Conservation (phyloP, 23 tunicate genomes). For the Clavelina lepadiformis region DNA sequence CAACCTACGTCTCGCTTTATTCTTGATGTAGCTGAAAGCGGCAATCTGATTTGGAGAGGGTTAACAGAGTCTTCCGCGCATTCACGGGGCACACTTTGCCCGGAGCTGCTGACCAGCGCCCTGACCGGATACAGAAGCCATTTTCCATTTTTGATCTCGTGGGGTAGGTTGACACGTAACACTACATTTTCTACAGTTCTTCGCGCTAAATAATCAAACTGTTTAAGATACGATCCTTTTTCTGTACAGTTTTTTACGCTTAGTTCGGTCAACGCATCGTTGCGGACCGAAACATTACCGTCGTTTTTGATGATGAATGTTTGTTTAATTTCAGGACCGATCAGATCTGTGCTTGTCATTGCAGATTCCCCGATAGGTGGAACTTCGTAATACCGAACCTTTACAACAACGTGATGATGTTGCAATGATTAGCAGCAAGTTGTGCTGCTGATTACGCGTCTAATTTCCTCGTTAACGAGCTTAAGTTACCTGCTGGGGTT, state of each 20-base stretch:
- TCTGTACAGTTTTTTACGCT: not conserved
- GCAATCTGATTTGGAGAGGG: slow-evolving; percentile 1
- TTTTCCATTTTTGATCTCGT: slow-evolving; percentile 76
- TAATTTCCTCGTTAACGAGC: not conserved
- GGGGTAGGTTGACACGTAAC: slow-evolving; percentile 46
- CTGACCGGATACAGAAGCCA: slow-evolving; percentile 77
- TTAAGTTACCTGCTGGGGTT: slow-evolving; percentile 53
- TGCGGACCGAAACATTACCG: slow-evolving; percentile 23
- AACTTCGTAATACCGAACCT: slow-evolving; percentile 69
- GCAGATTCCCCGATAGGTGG: slow-evolving; percentile 74
- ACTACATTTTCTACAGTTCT: slow-evolving; percentile 21
- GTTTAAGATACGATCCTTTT: not conserved
- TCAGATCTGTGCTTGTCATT: slow-evolving; percentile 31
- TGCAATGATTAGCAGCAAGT: no score
- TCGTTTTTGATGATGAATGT: slow-evolving; percentile 52
- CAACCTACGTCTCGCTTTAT: slow-evolving; percentile 10
- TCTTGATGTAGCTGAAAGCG: slow-evolving; percentile 9
- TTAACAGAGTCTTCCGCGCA: slow-evolving; percentile 27
- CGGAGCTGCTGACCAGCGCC: slow-evolving; percentile 38
- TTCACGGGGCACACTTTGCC: slow-evolving; percentile 25
- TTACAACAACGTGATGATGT: not conserved
- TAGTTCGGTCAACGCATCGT: not conserved
- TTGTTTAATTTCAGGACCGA: slow-evolving; percentile 56
- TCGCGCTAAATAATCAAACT: not conserved
- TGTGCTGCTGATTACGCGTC: not conserved